phyloP scores from a whole-genome alignment of 2,888 invertebrate species.

The Epiblema foenella region DNA sequence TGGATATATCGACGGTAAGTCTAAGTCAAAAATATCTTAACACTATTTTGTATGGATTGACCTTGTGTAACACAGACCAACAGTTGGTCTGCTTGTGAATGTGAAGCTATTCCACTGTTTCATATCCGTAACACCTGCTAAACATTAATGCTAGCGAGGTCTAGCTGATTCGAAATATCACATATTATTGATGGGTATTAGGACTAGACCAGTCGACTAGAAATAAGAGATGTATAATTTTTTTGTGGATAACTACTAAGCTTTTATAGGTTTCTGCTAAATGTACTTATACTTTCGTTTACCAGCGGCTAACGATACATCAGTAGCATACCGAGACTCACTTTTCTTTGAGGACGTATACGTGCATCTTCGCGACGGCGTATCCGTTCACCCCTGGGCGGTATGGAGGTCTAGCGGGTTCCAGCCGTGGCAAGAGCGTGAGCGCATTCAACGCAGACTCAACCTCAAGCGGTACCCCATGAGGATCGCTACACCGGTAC shows the following conservation, averaged over 20 bases:
- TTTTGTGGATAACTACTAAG: too few relatives aligned
- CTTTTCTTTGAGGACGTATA: constrained; percentile 60
- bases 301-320: not conserved
- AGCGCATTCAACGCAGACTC: constrained; percentile 58
- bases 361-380: constrained; percentile 62
- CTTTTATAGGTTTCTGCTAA: too few relatives aligned
- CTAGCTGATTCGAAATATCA: not conserved
- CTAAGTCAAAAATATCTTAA: not conserved
- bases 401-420: constrained; percentile 60
- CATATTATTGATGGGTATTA: not conserved
- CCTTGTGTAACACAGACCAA: too few relatives aligned
- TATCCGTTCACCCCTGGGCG: constrained; percentile 63
- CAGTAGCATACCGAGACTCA: constrained; percentile 7
- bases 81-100: not conserved
- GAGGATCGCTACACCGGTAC: constrained; percentile 70
- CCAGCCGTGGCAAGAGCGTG: constrained; percentile 54
- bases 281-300: not conserved
- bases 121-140: not conserved
- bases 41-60: not conserved
- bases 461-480: constrained; percentile 63
- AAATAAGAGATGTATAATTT: too few relatives aligned
- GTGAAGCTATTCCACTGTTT: not conserved
- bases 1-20: constrained; percentile 12
- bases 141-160: not conserved
- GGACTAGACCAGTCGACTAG: too few relatives aligned